Evolutionary conservation across 2,888 invertebrate species (phyloP).

Genomic region (Azorinus chamasolen): DNA sequence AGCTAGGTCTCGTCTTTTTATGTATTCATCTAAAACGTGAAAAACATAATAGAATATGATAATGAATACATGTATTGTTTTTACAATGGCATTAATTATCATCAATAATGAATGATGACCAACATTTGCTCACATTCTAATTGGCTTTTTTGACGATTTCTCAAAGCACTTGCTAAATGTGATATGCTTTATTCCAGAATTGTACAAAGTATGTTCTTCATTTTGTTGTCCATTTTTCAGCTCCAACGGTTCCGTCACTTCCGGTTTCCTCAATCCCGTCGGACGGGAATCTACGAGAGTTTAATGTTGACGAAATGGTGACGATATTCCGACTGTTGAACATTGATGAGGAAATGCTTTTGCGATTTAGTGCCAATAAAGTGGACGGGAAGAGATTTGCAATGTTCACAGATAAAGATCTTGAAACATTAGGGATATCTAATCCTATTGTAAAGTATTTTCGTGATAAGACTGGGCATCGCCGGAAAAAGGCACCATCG

Average conservation of each 20-base stretch:
- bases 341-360: constrained; percentile 70
- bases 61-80: too few species aligned
- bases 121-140: too few species aligned
- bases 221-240: too few species aligned
- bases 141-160: too few species aligned
- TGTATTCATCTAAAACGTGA: too few species aligned
- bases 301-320: constrained; percentile 76
- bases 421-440: constrained; percentile 72
- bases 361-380: constrained; percentile 67
- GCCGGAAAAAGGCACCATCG: constrained; percentile 17
- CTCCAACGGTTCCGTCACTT: constrained; percentile 41
- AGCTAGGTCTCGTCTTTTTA: too few species aligned
- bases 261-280: constrained; percentile 71
- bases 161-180: too few species aligned
- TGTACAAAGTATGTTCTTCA: too few species aligned
- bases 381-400: constrained; percentile 82
- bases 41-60: too few species aligned
- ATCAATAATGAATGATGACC: too few species aligned
- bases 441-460: constrained; percentile 74
- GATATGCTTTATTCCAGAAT: too few species aligned
- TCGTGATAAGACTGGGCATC: constrained; percentile 58
- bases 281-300: constrained; percentile 78
- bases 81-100: too few species aligned
- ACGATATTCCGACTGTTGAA: constrained; percentile 76
- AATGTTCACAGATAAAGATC: constrained; percentile 77